Base-by-base conservation (phyloP, 2,113 vertebrate species). In the Rhineura floridana region DNA sequence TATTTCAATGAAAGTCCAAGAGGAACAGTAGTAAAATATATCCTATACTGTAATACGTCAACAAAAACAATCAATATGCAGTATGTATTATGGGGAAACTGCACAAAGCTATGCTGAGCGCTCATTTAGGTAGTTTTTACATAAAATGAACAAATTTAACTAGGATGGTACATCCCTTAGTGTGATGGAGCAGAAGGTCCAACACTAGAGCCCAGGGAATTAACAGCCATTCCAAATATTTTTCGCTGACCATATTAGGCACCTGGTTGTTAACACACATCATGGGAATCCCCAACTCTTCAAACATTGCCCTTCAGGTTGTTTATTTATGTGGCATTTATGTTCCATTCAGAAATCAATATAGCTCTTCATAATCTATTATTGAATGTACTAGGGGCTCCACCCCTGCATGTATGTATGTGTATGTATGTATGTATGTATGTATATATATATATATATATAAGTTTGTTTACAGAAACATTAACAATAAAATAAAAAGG, bases 11-110 rank as follows among this genome's bases (percentile, higher is more conserved):
- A 25, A 55, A 85, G 48, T 76, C 50, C 80, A 82, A 88, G 84
- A 65, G 55, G 63, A 50, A 44, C 84, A 87, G 39, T 44, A 90
- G 88, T 94, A 81, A 63, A 84, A 87, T 55, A 90, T 90, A 88
- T 90, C 44, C 86, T 87, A 85, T 86, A 4, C 39, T 50, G 50
- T 50, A 11, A 62, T 69, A 62, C 44, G 25, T 84, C 42, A 78
- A 78, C 69, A n/a, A 23, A 75, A 90, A 70, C 23, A 52, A 89
- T 67, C 25, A 42, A 70, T n/a, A 81, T 77, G 85, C 86, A 90
- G 81, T 67, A 28, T 46, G 81, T 59, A 86, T 13, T 85, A 76
- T 87, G 19, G 4, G 19, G 44, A 84, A 79, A 11, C 33, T 83
- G 25, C 62, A 23, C 48, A 79, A 33, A 83, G 28, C 59, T 88